Percentiles rank a stretch among this genome's conserved stretches.
phyloP scores from a whole-genome alignment of 2,797 vertebrate species.

The Crax fasciolata region DNA sequence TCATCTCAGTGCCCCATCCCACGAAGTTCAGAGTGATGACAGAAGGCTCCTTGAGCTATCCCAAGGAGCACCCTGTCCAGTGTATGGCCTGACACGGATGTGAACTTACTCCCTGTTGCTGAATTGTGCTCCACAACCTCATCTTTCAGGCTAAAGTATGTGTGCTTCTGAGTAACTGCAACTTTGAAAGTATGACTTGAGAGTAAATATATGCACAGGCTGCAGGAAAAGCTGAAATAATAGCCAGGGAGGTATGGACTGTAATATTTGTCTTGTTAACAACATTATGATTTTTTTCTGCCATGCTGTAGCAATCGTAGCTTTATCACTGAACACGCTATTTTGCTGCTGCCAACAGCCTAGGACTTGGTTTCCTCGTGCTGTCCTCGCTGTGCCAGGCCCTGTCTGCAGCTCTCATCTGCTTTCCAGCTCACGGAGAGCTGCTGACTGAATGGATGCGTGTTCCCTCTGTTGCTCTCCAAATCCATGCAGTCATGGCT shows the following conservation, averaged over 20 bases:
- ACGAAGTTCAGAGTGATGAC: neutral
- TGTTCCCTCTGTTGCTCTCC: neutral
- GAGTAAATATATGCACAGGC: neutral
- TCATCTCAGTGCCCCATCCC: neutral
- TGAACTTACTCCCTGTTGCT: neutral
- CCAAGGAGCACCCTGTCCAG: neutral
- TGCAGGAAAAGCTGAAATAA: neutral
- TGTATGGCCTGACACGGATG: accelerated
- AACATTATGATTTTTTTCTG: neutral
- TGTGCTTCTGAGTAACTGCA: neutral
- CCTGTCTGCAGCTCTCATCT: conserved; percentile 4
- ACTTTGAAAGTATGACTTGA: neutral
- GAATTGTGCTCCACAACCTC: neutral
- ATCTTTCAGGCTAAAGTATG: neutral
- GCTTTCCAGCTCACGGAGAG: neutral
- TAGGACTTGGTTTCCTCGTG: conserved; percentile 1
- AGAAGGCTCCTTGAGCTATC: neutral
- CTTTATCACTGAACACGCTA: neutral
- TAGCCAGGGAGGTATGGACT: neutral
- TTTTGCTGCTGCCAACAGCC: conserved; percentile 18
- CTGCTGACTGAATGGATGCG: neutral
- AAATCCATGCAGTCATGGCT: accelerated
- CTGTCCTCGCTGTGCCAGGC: conserved; percentile 25
- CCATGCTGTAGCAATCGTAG: neutral
- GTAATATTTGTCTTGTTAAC: neutral